Evolutionary conservation across 2,888 invertebrate genomes (phyloP).

Genomic region (Coremacera marginata): DNA sequence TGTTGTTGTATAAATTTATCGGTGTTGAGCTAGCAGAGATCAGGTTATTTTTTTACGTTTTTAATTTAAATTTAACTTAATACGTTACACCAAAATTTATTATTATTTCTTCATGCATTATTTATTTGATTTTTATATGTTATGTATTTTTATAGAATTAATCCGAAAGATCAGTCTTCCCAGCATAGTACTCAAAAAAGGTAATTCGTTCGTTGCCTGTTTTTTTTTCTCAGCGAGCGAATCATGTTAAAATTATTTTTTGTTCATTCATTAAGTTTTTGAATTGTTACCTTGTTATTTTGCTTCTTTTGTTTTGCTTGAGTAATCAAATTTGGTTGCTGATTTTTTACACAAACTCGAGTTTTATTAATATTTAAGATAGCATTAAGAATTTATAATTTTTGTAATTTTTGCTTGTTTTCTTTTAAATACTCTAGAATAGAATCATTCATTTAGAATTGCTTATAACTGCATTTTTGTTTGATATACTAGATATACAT

Average conservation of each 20-base stretch:
- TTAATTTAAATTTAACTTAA: background rate
- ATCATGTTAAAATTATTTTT: conserved; percentile 44
- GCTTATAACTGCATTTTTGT: background rate
- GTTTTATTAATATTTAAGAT: conserved; percentile 20
- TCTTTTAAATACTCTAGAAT: conserved; percentile 25
- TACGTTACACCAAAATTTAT: background rate
- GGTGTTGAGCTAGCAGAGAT: background rate
- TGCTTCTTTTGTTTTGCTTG: conserved; percentile 32
- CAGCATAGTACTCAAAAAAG: conserved; percentile 55
- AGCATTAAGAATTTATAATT: conserved; percentile 33
- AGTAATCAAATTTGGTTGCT: conserved; percentile 26
- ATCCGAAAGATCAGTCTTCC: conserved; percentile 69
- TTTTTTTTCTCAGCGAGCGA: conserved; percentile 48
- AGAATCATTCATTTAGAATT: background rate
- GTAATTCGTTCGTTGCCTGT: conserved; percentile 62
- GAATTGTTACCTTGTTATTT: conserved; percentile 32
- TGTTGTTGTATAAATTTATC: conserved; percentile 2
- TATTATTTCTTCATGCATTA: conserved; percentile 26
- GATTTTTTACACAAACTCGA: background rate
- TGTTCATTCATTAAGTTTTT: conserved; percentile 38
- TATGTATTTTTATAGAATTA: conserved; percentile 63
- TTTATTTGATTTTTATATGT: conserved; percentile 38
- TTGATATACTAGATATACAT: no score
- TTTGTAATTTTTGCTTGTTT: conserved; percentile 40
- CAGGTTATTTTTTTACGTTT: background rate